Conservation (phyloP, 2,113 vertebrate species). For the Garra rufa region DNA sequence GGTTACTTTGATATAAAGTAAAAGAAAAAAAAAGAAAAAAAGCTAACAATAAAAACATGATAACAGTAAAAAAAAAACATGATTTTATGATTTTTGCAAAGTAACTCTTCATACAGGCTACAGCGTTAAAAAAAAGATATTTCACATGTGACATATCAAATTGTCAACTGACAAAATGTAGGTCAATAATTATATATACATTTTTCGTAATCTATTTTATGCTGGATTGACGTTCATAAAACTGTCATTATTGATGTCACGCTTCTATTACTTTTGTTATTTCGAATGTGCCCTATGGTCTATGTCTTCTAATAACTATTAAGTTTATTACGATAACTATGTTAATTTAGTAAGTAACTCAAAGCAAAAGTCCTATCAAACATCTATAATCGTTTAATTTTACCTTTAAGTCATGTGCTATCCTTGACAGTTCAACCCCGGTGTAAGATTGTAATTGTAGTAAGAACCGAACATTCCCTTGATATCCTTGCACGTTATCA, state of each 20-base stretch:
- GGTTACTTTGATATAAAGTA: no score
- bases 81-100: no score
- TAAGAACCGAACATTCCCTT: not conserved
- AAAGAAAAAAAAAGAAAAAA: no score
- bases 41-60: no score
- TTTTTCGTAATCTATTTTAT: not conserved
- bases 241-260: not conserved
- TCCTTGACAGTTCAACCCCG: not conserved
- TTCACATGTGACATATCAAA: no score
- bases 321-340: not conserved
- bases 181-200: not conserved
- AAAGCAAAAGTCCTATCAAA: not conserved
- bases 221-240: not conserved
- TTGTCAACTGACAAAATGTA: not conserved
- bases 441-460: constrained; percentile 69
- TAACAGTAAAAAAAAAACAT: no score
- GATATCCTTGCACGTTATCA: not conserved
- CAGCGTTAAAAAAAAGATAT: no score
- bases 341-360: not conserved
- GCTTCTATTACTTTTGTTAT: not conserved
- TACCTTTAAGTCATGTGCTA: constrained; percentile 36
- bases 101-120: no score
- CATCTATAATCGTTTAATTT: constrained; percentile 15
- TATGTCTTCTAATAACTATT: not conserved
- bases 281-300: not conserved